A percentile compares a stretch with the other conserved stretches of the same genome.
These are phyloP conservation scores for Boulengeromyrus knoepffleri DNA, from an alignment of 2,113 vertebrate genomes.

Conservation along the genomic window DNA sequence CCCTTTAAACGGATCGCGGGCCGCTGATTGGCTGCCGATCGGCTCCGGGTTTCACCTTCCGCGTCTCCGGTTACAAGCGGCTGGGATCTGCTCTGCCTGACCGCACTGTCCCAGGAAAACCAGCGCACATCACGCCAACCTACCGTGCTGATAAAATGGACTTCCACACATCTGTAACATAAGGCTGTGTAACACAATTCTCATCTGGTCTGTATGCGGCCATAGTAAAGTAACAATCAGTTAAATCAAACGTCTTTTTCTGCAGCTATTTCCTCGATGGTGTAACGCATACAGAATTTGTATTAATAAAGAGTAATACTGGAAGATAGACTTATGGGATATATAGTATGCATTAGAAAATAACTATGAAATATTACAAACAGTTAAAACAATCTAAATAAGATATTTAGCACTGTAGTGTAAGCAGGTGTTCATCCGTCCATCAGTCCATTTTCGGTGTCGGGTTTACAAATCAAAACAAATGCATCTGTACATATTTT, in stretches of 20 bases:
- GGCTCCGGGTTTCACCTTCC: not conserved
- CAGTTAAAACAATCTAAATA: not conserved
- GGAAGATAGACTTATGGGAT: not conserved
- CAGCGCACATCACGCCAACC: not conserved
- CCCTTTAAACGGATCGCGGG: constrained; percentile 8
- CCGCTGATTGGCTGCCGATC: constrained; percentile 24
- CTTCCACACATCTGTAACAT: not conserved
- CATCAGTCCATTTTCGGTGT: not conserved
- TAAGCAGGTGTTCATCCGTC: not conserved
- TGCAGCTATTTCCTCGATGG: not conserved
- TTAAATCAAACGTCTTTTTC: not conserved
- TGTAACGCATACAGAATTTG: not conserved
- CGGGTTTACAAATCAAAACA: not conserved
- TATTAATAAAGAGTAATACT: not conserved
- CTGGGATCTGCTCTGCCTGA: not conserved
- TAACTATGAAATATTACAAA: not conserved
- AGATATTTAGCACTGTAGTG: not conserved
- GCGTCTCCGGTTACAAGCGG: not conserved
- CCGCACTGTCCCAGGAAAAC: not conserved
- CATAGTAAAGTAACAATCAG: not conserved
- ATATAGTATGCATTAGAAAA: not conserved
- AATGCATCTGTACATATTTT: not conserved
- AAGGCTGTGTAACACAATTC: not conserved
- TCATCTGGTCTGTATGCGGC: not conserved
- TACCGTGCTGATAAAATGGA: not conserved